phyloP scores from a whole-genome alignment of 2,888 invertebrate species.

The Apomyelois bistriatella region DNA sequence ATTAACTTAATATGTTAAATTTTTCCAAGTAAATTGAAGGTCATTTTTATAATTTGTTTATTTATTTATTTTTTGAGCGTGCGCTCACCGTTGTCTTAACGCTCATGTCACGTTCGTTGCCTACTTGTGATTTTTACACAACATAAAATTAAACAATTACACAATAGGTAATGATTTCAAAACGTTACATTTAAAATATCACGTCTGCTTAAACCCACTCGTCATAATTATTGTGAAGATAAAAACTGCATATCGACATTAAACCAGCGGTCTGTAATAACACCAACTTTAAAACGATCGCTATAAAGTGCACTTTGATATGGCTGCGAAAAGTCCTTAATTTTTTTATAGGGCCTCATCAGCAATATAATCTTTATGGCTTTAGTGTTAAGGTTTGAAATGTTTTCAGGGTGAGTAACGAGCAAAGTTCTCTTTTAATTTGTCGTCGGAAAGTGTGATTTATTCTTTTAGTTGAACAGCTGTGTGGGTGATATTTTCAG shows the following conservation, averaged over 20 bases:
- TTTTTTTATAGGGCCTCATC: background rate
- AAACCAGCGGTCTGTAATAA: background rate
- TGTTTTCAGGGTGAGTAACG: background rate
- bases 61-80: no score
- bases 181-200: background rate
- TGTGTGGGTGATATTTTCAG: conserved; percentile 8
- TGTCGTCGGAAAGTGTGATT: conserved; percentile 10
- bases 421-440: conserved; percentile 13
- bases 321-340: background rate
- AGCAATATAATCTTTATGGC: background rate
- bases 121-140: no score
- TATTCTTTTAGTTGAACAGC: conserved; percentile 14
- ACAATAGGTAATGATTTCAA: background rate
- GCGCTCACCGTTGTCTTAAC: no score
- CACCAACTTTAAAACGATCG: background rate
- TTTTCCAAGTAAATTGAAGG: no score
- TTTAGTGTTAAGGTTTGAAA: background rate
- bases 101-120: no score
- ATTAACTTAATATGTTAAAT: no score
- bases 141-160: background rate
- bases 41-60: no score
- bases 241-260: conserved; percentile 7
- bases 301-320: background rate
- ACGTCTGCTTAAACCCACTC: background rate
- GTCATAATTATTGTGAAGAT: conserved; percentile 6